Evolutionary conservation across 2,888 invertebrate species (phyloP).

Genomic region (Ligdia adustata): DNA sequence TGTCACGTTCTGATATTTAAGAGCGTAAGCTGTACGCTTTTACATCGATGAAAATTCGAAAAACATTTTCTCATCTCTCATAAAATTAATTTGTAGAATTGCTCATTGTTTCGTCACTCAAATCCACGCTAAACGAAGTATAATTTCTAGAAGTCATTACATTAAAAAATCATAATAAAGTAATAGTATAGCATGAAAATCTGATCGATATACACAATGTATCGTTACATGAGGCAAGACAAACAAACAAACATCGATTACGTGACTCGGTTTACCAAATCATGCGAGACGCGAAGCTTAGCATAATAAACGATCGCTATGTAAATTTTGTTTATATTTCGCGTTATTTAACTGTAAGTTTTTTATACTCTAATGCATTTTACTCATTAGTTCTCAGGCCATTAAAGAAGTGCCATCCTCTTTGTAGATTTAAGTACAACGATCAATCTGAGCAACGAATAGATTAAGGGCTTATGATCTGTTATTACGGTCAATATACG

Average conservation of each 20-base stretch:
- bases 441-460: slow-evolving; percentile 67
- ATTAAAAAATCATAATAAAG: slow-evolving; percentile 68
- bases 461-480: slow-evolving; percentile 38
- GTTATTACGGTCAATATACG: slow-evolving; percentile 43
- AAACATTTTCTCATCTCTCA: not conserved
- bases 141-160: slow-evolving; percentile 63
- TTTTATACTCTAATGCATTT: slow-evolving; percentile 81
- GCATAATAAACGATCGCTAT: slow-evolving; percentile 62
- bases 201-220: slow-evolving; percentile 56
- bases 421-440: slow-evolving; percentile 76
- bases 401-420: slow-evolving; percentile 82
- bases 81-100: not conserved
- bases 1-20: slow-evolving; percentile 13
- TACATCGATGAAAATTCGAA: slow-evolving; percentile 4
- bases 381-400: slow-evolving; percentile 83
- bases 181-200: slow-evolving; percentile 64
- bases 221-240: slow-evolving; percentile 58
- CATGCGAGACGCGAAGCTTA: slow-evolving; percentile 74
- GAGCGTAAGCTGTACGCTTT: slow-evolving; percentile 13
- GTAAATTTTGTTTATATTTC: slow-evolving; percentile 65
- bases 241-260: slow-evolving; percentile 68
- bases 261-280: slow-evolving; percentile 83
- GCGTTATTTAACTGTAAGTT: slow-evolving; percentile 60
- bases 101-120: slow-evolving; percentile 42
- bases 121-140: slow-evolving; percentile 64